These are phyloP conservation scores for Panopea generosa DNA, from an alignment of 2,888 invertebrate species.

Conservation along the genomic window DNA sequence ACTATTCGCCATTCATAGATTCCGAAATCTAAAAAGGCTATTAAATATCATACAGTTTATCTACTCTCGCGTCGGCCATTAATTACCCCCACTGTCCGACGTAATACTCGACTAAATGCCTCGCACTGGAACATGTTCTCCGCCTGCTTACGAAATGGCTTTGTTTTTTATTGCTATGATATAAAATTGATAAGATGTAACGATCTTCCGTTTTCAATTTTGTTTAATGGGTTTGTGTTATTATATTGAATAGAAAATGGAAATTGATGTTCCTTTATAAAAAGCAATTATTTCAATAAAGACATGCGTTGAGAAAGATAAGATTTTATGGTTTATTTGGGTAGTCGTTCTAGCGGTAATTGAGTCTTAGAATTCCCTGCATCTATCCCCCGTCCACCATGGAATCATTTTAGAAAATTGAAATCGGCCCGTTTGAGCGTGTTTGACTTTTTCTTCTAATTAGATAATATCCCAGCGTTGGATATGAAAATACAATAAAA, in stretches of 20 bases:
- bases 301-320: constrained; percentile 10
- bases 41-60: too few relatives aligned
- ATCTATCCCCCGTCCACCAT: background rate
- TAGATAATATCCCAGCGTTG: background rate
- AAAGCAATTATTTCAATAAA: constrained; percentile 42
- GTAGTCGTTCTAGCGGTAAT: background rate
- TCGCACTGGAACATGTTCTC: constrained; percentile 18
- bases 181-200: constrained; percentile 29
- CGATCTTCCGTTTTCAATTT: constrained; percentile 35
- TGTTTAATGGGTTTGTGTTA: constrained; percentile 47
- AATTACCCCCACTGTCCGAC: too few relatives aligned
- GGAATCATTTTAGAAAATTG: background rate
- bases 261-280: constrained; percentile 38
- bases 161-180: constrained; percentile 10
- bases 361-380: background rate
- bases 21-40: too few relatives aligned
- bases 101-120: constrained; percentile 21
- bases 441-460: constrained; percentile 1
- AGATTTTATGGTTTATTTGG: constrained; percentile 11
- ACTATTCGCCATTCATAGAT: too few relatives aligned
- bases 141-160: constrained; percentile 16
- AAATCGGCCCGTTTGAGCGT: background rate
- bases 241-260: constrained; percentile 38
- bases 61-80: too few relatives aligned
- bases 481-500: constrained; percentile 7